Conservation (phyloP, 2,113 vertebrate species). For the Sinocyclocheilus anshuiensis region DNA sequence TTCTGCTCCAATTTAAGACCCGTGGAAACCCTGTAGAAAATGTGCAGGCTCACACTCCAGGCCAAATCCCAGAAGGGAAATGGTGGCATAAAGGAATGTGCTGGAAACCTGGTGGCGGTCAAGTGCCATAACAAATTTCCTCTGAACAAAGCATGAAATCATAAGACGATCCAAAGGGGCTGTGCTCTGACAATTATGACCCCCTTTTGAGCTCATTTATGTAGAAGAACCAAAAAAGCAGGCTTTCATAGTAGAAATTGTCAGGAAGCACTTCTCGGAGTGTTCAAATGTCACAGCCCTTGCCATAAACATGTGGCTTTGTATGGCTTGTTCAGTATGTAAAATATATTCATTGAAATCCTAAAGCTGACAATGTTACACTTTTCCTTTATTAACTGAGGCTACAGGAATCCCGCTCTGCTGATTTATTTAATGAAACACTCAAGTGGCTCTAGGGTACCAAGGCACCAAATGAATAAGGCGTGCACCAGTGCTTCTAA, state of each 20-base stretch:
- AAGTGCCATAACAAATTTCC: conserved; percentile 2
- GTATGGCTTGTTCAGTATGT: conserved; percentile 44
- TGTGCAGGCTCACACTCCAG: neutral
- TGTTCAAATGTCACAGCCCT: neutral
- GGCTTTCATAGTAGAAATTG: conserved; percentile 2
- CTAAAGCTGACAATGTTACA: conserved; percentile 52
- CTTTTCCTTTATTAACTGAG: conserved; percentile 51
- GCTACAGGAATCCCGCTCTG: conserved; percentile 41
- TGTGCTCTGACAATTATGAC: conserved; percentile 15
- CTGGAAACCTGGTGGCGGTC: neutral
- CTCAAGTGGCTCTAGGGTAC: conserved; percentile 55
- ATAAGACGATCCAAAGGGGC: conserved; percentile 18
- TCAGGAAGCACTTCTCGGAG: neutral
- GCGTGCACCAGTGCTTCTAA: conserved; percentile 44
- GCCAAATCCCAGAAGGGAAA: neutral
- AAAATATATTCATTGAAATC: conserved; percentile 51
- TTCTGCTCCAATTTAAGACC: neutral
- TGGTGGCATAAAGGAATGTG: conserved; percentile 17
- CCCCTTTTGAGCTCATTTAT: conserved; percentile 29
- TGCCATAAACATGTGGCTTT: conserved; percentile 39
- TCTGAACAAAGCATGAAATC: conserved; percentile 11
- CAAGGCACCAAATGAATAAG: conserved; percentile 54
- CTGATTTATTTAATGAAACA: conserved; percentile 59
- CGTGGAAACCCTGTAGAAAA: neutral
- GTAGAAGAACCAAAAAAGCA: neutral